Evolutionary conservation across 2,888 invertebrate genomes (phyloP).

Genomic region (Drosophila limbata): DNA sequence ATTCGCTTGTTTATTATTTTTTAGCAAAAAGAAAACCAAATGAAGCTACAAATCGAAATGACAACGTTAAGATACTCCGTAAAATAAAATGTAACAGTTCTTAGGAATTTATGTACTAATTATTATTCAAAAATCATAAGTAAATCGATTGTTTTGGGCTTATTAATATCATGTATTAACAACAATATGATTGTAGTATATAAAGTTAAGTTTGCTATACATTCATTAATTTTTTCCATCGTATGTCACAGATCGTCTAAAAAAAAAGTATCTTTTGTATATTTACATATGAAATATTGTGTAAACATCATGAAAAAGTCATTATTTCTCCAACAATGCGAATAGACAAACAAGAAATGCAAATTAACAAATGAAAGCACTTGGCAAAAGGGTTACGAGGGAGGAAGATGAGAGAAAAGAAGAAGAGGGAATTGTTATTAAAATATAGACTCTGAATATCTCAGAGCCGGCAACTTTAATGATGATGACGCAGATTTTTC

Average conservation of each 20-base stretch:
- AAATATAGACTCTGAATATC: conserved; percentile 5
- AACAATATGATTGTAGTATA: too few species aligned
- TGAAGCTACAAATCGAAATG: conserved; percentile 4
- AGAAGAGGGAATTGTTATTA: conserved; percentile 1
- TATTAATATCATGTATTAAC: too few species aligned
- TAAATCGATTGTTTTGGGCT: too few species aligned
- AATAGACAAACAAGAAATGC: conserved; percentile 35
- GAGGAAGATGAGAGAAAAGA: not conserved
- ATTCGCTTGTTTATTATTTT: conserved; percentile 55
- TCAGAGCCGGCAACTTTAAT: conserved; percentile 66
- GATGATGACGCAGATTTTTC: conserved; percentile 69
- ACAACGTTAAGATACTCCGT: conserved; percentile 10
- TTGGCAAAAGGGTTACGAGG: not conserved
- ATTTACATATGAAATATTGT: conserved; percentile 7
- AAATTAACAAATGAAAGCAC: conserved; percentile 39
- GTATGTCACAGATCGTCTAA: not conserved
- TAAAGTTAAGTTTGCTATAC: too few species aligned
- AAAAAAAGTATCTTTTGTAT: too few species aligned
- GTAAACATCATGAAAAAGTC: conserved; percentile 19
- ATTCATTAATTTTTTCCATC: not conserved
- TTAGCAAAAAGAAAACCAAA: conserved; percentile 13
- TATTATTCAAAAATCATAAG: too few species aligned
- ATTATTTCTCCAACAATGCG: conserved; percentile 6
- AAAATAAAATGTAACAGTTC: not conserved
- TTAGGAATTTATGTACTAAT: too few species aligned